These are phyloP conservation scores for Leuciscus waleckii DNA, from an alignment of 2,797 vertebrate species.

Conservation along the genomic window DNA sequence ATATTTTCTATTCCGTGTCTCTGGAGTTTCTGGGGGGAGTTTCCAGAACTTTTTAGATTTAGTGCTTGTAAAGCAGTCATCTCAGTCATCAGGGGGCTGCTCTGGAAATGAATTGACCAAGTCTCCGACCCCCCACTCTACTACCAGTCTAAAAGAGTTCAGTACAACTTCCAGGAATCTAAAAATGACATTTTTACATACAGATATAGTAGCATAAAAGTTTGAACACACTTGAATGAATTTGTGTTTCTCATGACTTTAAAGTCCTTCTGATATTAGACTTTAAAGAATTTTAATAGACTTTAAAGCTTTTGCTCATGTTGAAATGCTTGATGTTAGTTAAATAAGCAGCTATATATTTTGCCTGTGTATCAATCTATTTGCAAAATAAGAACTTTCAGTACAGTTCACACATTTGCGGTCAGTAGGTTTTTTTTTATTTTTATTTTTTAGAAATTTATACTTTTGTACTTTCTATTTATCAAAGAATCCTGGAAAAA, in stretches of 20 bases:
- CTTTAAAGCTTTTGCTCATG: neutral
- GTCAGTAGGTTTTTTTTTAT: neutral
- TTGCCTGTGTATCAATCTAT: neutral
- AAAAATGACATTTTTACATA: neutral
- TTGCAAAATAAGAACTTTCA: neutral
- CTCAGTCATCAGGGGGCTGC: conserved; percentile 2
- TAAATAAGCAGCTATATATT: neutral
- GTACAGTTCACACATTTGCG: neutral
- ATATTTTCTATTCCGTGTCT: conserved; percentile 49
- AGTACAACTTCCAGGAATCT: neutral
- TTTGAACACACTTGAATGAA: neutral
- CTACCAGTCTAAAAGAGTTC: neutral
- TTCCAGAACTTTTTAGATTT: conserved; percentile 63
- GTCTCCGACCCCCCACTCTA: neutral
- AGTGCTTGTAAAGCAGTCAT: conserved; percentile 41
- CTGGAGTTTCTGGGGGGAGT: conserved; percentile 53
- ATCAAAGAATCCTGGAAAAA: neutral
- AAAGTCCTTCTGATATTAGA: neutral
- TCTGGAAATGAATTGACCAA: conserved; percentile 30
- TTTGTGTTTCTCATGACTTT: neutral
- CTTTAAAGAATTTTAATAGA: neutral
- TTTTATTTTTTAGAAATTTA: neutral
- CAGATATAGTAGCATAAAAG: neutral
- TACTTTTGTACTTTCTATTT: neutral
- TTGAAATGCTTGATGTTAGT: neutral